phyloP scores from a whole-genome alignment of 1,140 invertebrate species.

The Drosophila prosaltans region DNA sequence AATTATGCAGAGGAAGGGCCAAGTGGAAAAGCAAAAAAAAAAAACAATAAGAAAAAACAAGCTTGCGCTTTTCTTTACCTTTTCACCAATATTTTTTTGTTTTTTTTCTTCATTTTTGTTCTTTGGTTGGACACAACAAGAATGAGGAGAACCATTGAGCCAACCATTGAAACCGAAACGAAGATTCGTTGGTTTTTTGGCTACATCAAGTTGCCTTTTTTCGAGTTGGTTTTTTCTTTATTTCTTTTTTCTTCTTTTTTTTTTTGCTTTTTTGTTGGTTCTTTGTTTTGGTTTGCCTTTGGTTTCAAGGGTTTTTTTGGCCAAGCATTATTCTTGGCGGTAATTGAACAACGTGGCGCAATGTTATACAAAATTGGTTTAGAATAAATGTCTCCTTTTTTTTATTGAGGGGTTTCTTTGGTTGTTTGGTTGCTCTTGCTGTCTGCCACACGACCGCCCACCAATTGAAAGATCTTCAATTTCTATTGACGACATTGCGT shows the following conservation, averaged over 20 bases:
- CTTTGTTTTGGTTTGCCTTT: slow-evolving; percentile 46
- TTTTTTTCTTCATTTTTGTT: slow-evolving; percentile 11
- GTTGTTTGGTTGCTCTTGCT: slow-evolving; percentile 25
- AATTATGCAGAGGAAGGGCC: slow-evolving; percentile 67
- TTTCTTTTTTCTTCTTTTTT: slow-evolving; percentile 35
- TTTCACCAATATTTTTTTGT: slow-evolving; percentile 1
- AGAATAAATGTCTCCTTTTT: slow-evolving; percentile 60
- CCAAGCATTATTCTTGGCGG: slow-evolving; percentile 72
- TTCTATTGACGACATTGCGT: slow-evolving; percentile 53
- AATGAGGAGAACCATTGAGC: slow-evolving; percentile 37
- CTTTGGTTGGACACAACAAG: slow-evolving; percentile 46
- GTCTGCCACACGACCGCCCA: slow-evolving; percentile 54
- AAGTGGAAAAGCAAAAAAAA: slow-evolving; percentile 35
- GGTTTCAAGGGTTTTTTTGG: slow-evolving; percentile 48
- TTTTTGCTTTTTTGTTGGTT: slow-evolving; percentile 18
- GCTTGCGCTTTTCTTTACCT: slow-evolving; percentile 57
- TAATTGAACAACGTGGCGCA: slow-evolving; percentile 75
- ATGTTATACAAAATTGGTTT: slow-evolving; percentile 64
- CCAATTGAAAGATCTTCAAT: slow-evolving; percentile 61
- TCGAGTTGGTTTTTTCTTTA: slow-evolving; percentile 26
- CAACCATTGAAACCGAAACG: slow-evolving; percentile 62
- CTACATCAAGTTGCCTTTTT: slow-evolving; percentile 11
- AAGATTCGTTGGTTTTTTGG: slow-evolving; percentile 62
- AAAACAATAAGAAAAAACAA: slow-evolving; percentile 50
- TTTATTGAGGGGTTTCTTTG: slow-evolving; percentile 1